Conservation (phyloP, 2,888 invertebrate genomes). For the Acronicta aceris region DNA sequence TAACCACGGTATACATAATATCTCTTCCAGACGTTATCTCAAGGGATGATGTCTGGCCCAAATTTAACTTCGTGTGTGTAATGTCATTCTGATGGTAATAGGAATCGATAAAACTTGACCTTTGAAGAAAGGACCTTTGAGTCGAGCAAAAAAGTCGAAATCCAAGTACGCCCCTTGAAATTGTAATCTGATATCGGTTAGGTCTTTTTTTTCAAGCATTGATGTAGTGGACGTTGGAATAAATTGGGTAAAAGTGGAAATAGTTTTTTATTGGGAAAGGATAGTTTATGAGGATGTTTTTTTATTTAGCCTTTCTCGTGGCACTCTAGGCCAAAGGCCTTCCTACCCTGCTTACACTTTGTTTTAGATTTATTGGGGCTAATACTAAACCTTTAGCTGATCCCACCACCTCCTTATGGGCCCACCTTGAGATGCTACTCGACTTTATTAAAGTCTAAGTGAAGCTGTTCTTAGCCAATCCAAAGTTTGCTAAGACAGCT, state of each 20-base stretch:
- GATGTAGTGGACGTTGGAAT: neutral
- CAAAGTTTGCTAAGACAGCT: no score
- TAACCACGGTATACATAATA: neutral
- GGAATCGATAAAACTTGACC: conserved; percentile 32
- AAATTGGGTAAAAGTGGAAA: neutral
- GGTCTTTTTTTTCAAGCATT: conserved; percentile 6
- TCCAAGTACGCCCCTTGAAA: conserved; percentile 18
- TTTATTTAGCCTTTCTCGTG: no score
- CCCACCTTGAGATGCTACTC: no score
- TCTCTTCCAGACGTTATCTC: neutral
- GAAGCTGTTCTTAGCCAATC: no score
- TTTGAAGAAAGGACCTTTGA: conserved; percentile 28
- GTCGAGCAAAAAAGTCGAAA: conserved; percentile 20
- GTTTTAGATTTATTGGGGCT: no score
- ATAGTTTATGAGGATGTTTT: no score
- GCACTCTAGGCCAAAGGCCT: no score
- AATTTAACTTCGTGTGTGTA: conserved; percentile 26
- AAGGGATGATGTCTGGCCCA: conserved; percentile 17
- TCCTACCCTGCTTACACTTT: no score
- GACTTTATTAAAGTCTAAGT: no score
- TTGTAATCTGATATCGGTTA: conserved; percentile 12
- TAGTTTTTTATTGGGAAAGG: neutral
- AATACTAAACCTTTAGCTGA: no score
- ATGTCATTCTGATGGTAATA: conserved; percentile 38
- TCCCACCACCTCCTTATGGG: no score